Conservation (phyloP, 1,140 invertebrate species). For the Aphaenogaster rudis region DNA sequence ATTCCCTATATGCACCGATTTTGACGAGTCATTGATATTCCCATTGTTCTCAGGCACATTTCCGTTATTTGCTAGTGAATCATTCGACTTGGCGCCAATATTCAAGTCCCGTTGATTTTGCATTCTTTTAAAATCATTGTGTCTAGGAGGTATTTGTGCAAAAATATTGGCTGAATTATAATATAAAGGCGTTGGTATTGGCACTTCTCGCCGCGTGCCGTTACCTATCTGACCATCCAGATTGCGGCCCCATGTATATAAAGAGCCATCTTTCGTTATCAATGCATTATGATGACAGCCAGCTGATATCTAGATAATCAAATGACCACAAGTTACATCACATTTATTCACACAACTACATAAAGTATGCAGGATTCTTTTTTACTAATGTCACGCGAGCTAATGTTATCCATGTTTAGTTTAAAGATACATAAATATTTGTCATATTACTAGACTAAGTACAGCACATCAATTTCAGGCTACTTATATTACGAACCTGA, state of each 20-base stretch:
- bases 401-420: background rate
- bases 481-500: slow-evolving; percentile 83
- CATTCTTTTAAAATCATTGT: slow-evolving; percentile 66
- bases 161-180: slow-evolving; percentile 76
- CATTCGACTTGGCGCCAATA: slow-evolving; percentile 40
- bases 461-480: background rate
- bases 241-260: slow-evolving; percentile 92
- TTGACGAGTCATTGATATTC: slow-evolving; percentile 56
- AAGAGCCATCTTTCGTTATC: slow-evolving; percentile 89
- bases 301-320: slow-evolving; percentile 87
- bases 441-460: background rate
- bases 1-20: slow-evolving; percentile 43
- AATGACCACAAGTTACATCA: background rate
- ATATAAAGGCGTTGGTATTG: slow-evolving; percentile 81
- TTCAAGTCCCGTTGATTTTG: slow-evolving; percentile 66
- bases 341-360: background rate
- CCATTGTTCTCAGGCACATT: slow-evolving; percentile 45
- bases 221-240: slow-evolving; percentile 91
- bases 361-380: background rate
- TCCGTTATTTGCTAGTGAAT: slow-evolving; percentile 38
- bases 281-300: slow-evolving; percentile 91
- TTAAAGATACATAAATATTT: slow-evolving; percentile 18
- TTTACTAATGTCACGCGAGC: background rate
- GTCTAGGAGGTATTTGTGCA: slow-evolving; percentile 78
- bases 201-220: slow-evolving; percentile 87